A percentile compares a stretch with the other conserved stretches of the same genome.
These are phyloP conservation scores for Tipula vernalis DNA, from an alignment of 2,888 invertebrate genomes.

Conservation along the genomic window DNA sequence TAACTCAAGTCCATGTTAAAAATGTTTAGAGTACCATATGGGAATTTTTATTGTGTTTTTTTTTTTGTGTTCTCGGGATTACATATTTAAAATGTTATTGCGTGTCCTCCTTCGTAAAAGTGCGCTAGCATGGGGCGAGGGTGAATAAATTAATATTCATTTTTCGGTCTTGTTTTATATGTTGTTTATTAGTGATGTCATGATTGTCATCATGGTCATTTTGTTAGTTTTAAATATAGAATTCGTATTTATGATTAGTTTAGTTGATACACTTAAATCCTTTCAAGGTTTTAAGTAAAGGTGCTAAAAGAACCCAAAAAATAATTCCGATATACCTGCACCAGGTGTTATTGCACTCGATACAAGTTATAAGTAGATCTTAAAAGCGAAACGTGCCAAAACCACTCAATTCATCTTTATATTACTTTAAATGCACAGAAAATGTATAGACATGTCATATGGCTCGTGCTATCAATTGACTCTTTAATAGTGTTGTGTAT, in stretches of 20 bases:
- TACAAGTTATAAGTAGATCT: background rate
- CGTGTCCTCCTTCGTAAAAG: background rate
- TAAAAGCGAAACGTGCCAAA: background rate
- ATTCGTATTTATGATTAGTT: background rate
- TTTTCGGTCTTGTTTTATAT: background rate
- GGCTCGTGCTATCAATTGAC: background rate
- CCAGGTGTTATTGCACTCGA: background rate
- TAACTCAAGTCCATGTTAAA: background rate
- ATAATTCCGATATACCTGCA: background rate
- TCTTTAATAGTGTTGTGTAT: background rate
- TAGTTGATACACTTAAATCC: background rate
- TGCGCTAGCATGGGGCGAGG: background rate
- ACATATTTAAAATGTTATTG: background rate
- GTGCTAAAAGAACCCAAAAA: background rate
- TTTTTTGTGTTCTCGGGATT: background rate
- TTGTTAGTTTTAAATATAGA: background rate
- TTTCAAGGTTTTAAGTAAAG: background rate
- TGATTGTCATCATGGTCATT: background rate
- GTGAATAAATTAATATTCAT: background rate
- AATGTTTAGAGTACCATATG: background rate
- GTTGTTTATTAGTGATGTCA: constrained; percentile 4
- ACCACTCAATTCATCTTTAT: background rate
- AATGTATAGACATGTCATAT: background rate
- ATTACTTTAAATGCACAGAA: background rate
- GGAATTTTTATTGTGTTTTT: background rate